Evolutionary conservation across 1,140 invertebrate species (phyloP).

Genomic region (Heliconius himera): DNA sequence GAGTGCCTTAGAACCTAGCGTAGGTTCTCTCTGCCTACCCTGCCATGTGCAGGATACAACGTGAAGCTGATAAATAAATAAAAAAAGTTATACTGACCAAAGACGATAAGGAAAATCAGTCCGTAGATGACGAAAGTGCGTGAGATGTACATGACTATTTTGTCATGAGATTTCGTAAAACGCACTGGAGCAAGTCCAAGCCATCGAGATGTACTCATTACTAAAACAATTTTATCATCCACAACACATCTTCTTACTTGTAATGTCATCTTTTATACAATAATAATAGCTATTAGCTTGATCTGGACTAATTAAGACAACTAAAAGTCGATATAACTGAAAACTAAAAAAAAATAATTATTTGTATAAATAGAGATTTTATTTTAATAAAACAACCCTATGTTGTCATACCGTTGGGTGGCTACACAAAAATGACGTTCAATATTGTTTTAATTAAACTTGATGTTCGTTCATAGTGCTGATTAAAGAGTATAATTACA

Average conservation of each 20-base stretch:
- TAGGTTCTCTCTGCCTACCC: no score
- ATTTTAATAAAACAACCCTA: no score
- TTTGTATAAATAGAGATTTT: no score
- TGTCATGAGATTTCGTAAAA: not conserved
- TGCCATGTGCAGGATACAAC: no score
- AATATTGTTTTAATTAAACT: not conserved
- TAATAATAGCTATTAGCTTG: not conserved
- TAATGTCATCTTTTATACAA: not conserved
- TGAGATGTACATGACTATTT: not conserved
- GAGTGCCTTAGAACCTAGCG: no score
- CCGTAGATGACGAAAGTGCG: not conserved
- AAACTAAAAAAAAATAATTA: not conserved
- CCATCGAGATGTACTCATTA: not conserved
- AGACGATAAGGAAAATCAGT: not conserved
- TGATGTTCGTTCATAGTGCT: not conserved
- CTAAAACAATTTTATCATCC: not conserved
- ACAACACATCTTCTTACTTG: not conserved
- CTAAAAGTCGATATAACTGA: no score
- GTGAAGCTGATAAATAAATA: no score
- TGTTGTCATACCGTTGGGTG: not conserved
- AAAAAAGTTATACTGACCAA: not conserved
- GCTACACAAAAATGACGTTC: not conserved
- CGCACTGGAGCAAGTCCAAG: not conserved
- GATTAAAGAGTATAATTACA: not conserved
- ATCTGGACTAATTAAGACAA: not conserved